phyloP scores from a whole-genome alignment of 2,113 vertebrate genomes.

The Montifringilla adamsi region DNA sequence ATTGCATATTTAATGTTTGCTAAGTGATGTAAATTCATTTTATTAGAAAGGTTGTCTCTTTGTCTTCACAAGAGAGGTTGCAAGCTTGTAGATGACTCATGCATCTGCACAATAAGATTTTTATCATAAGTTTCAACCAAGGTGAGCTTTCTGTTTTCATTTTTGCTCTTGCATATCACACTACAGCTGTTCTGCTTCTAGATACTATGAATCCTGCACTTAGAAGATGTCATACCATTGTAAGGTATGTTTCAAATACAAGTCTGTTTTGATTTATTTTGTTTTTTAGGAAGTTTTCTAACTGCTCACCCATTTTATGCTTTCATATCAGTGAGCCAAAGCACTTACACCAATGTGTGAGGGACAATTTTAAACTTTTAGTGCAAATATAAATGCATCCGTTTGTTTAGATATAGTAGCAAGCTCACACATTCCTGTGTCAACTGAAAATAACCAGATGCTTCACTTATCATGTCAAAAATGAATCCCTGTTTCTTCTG shows the following conservation, averaged over 20 bases:
- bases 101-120: background rate
- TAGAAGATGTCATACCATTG: background rate
- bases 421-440: background rate
- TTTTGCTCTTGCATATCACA: background rate
- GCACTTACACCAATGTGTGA: background rate
- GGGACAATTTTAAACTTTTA: background rate
- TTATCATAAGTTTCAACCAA: background rate
- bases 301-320: background rate
- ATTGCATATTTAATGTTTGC: conserved; percentile 20
- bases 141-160: background rate
- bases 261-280: background rate
- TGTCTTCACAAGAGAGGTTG: background rate
- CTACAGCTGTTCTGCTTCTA: background rate
- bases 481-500: background rate
- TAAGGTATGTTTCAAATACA: background rate
- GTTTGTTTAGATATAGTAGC: background rate
- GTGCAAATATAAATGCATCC: background rate
- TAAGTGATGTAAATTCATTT: conserved; percentile 11
- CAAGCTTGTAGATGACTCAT: background rate
- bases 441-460: background rate
- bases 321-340: background rate
- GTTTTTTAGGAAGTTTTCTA: background rate
- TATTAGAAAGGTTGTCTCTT: background rate
- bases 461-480: background rate
- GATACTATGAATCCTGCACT: background rate